phyloP scores from a whole-genome alignment of 2,888 invertebrate genomes.

The Nasonovia ribisnigri region DNA sequence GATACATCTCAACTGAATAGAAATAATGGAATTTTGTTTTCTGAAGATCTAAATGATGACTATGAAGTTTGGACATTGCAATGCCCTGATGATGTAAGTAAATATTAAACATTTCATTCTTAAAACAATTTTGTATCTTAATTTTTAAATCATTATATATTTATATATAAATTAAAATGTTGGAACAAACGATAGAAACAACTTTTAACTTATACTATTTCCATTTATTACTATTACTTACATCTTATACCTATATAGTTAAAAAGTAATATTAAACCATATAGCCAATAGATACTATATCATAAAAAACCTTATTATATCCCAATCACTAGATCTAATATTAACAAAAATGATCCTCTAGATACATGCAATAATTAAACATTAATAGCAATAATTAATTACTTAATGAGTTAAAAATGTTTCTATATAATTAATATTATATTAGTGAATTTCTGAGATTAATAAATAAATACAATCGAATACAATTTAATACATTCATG shows the following conservation, averaged over 20 bases:
- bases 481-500: too few species aligned
- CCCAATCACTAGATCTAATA: background rate
- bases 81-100: conserved; percentile 62
- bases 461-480: too few species aligned
- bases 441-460: too few species aligned
- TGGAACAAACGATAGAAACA: background rate
- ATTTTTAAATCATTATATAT: background rate
- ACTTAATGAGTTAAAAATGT: background rate
- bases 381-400: background rate
- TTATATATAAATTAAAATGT: background rate
- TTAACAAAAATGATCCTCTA: background rate
- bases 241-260: background rate
- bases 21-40: conserved; percentile 61
- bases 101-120: background rate
- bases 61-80: conserved; percentile 65
- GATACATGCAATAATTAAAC: background rate
- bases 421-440: too few species aligned
- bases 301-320: background rate
- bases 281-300: background rate
- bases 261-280: background rate
- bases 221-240: background rate
- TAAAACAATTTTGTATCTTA: background rate
- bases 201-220: background rate
- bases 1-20: conserved; percentile 31
- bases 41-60: conserved; percentile 64